Evolutionary conservation across 2,888 invertebrate genomes (phyloP), one percentile per base, ranked within the genome.

Genomic region (Andrena camellia): DNA sequence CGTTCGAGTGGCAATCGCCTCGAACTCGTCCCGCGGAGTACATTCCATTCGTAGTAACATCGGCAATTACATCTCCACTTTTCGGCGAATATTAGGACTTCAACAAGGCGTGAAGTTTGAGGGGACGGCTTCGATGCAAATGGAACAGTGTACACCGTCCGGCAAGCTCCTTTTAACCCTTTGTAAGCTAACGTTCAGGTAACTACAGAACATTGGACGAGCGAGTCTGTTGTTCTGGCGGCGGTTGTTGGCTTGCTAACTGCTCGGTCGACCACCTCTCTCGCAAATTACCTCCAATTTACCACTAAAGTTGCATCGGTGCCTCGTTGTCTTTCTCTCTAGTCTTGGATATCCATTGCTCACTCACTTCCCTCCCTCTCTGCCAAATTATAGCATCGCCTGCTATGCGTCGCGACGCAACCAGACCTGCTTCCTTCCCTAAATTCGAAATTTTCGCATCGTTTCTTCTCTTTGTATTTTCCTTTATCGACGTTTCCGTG

Each of bases 211-310:
- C 81, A 83, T 84, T 81, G 81, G 78, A 59, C 85, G 83, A 83
- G 86, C 81, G 80, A 84, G 86, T 88, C 89, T 85, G 88, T 89
- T 89, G 88, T 89, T 89, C 87, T 77, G 87, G 72, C 84, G 85
- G 86, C 71, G 89, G 86, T 90, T 90, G 90, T 89, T 89, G 88
- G 84, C 86, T 87, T 84, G 88, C 88, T 89, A 90, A 90, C 90
- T 90, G 90, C 84, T 83, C 81, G 84, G 84, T 84, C 85, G 82
- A 86, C 89, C 87, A 86, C 89, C 86, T 86, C 87, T 84, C 88
- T 90, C 88, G 87, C 90, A 91, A 91, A 90, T 90, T 91, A 90
- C 90, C 90, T 89, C 85, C 90, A 91, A 90, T 90, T 90, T 90
- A 90, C 86, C 88, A 86, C 89, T 83, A 88, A 90, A 91, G 90